Percentiles rank a stretch among this genome's conserved stretches.
These are phyloP conservation scores for Hypsibius dujardini DNA, from an alignment of 1,140 invertebrate species.

Conservation along the genomic window DNA sequence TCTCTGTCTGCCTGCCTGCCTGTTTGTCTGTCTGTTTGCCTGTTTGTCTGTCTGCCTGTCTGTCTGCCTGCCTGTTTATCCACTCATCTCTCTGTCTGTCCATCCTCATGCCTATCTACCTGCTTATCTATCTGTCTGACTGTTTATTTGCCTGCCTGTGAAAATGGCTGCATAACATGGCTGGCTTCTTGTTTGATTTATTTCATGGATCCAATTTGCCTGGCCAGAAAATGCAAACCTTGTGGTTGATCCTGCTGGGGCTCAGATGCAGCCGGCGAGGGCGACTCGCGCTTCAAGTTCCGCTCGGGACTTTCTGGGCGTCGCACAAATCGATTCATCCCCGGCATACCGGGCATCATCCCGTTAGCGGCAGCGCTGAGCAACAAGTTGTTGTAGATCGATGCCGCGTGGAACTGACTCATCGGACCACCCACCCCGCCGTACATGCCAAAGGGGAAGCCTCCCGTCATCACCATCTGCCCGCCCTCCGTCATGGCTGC, in stretches of 20 bases:
- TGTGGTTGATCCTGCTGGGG: not conserved
- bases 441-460: constrained; percentile 15
- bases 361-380: constrained; percentile 15
- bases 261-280: not conserved
- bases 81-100: too few species aligned
- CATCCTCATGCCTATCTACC: too few species aligned
- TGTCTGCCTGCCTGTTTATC: too few species aligned
- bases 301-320: not conserved
- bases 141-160: too few species aligned
- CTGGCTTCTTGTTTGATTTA: too few species aligned
- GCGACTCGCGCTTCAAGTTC: constrained; percentile 3
- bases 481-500: not conserved
- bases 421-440: constrained; percentile 12
- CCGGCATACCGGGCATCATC: not conserved
- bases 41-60: too few species aligned
- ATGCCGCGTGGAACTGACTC: constrained; percentile 14
- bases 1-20: too few species aligned
- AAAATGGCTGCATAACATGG: too few species aligned
- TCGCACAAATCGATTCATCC: constrained; percentile 9
- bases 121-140: too few species aligned
- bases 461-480: constrained; percentile 9
- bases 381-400: constrained; percentile 20
- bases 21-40: too few species aligned
- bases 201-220: too few species aligned
- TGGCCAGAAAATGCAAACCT: not conserved